Evolutionary conservation across 2,888 invertebrate genomes (phyloP).

Genomic region (Falcaria lacertinaria): DNA sequence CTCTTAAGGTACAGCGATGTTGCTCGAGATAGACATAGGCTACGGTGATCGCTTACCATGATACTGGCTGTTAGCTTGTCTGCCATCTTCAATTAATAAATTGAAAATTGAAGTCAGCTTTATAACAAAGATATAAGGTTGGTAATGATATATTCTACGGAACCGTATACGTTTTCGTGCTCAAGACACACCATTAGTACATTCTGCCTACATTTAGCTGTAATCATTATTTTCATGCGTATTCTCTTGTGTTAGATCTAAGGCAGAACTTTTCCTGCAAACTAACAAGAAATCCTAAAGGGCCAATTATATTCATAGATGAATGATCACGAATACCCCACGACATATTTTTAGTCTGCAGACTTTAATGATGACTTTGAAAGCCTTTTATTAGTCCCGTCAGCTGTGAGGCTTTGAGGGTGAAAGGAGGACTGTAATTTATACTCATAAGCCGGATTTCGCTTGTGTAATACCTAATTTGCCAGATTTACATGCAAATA

Average conservation of each 20-base stretch:
- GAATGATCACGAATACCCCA: slow-evolving; percentile 45
- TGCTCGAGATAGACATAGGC: too few relatives aligned
- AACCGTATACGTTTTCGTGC: too few relatives aligned
- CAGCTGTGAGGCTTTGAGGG: background rate
- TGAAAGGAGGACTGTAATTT: background rate
- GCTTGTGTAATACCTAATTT: background rate
- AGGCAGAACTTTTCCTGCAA: slow-evolving; percentile 30
- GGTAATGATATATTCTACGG: too few relatives aligned
- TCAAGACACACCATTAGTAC: too few relatives aligned
- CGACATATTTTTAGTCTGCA: slow-evolving; percentile 25
- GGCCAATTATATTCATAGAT: slow-evolving; percentile 70
- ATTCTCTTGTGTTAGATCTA: slow-evolving; percentile 4
- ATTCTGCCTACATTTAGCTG: slow-evolving; percentile 1
- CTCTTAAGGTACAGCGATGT: too few relatives aligned
- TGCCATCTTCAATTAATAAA: too few relatives aligned
- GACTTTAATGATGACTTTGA: slow-evolving; percentile 31
- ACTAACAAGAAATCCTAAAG: slow-evolving; percentile 46
- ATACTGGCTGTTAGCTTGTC: too few relatives aligned
- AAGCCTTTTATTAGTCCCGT: slow-evolving; percentile 17
- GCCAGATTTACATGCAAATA: background rate
- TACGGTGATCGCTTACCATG: too few relatives aligned
- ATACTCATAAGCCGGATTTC: background rate
- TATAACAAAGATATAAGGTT: too few relatives aligned
- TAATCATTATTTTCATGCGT: slow-evolving; percentile 1
- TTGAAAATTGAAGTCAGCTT: too few relatives aligned